Conservation (phyloP, 1,140 invertebrate genomes). For the Drosophila virilis region DNA sequence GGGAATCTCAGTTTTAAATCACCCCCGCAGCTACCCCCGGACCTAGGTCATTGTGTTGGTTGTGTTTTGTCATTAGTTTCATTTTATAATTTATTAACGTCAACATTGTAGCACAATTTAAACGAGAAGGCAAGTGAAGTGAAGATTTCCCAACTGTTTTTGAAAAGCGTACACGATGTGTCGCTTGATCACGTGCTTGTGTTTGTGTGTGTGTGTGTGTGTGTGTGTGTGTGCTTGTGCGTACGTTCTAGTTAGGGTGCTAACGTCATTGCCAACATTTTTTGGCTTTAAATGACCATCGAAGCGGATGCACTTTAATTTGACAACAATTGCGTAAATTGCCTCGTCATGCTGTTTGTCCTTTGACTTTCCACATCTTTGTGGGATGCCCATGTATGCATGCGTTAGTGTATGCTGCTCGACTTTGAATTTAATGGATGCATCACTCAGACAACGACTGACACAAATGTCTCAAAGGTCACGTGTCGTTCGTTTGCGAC, state of each 20-base stretch:
- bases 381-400: conserved; percentile 2
- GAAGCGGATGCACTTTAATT: conserved; percentile 84
- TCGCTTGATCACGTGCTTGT: conserved; percentile 48
- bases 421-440: conserved; percentile 45
- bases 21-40: conserved; percentile 13
- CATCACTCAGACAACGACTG: conserved; percentile 64
- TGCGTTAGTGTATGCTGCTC: conserved; percentile 23
- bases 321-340: conserved; percentile 84
- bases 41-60: conserved; percentile 28
- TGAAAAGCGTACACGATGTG: conserved; percentile 79
- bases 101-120: conserved; percentile 63
- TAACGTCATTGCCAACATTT: conserved; percentile 27
- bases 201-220: conserved; percentile 6
- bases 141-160: conserved; percentile 69
- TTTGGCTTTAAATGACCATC: conserved; percentile 81
- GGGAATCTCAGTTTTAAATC: conserved; percentile 53
- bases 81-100: conserved; percentile 84
- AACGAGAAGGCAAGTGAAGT: conserved; percentile 40
- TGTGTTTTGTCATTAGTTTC: conserved; percentile 84
- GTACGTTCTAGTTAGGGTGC: conserved; percentile 26
- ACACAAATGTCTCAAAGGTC: conserved; percentile 84
- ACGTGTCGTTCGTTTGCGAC: conserved; percentile 81
- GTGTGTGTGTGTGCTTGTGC: neutral
- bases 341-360: conserved; percentile 77
- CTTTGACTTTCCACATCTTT: conserved; percentile 52